Percentiles rank a stretch among this genome's conserved stretches.
Conservation (phyloP, 1,140 invertebrate species). For the Pteromalus puparum region DNA sequence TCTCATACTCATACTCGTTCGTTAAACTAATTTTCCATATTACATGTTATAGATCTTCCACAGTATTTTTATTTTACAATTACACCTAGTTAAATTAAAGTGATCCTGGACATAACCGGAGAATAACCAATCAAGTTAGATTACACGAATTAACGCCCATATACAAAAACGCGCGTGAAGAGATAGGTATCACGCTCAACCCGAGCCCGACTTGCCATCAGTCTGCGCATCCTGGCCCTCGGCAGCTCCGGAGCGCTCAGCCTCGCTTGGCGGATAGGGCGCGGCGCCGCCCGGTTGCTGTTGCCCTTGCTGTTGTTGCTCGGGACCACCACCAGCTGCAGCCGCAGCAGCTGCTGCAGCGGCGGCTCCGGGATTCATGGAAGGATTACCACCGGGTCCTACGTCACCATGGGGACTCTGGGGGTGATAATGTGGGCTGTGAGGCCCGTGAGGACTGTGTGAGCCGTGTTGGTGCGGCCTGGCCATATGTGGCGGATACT, state of each 20-base stretch:
- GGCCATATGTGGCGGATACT: constrained; percentile 77
- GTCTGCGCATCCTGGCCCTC: constrained; percentile 67
- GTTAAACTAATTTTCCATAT: not conserved
- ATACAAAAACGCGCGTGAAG: constrained; percentile 21
- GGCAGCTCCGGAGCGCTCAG: constrained; percentile 62
- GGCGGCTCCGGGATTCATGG: constrained; percentile 56
- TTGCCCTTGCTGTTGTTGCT: constrained; percentile 54
- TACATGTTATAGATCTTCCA: not conserved
- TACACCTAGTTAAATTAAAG: constrained; percentile 44
- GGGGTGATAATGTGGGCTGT: constrained; percentile 70
- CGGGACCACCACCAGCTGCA: constrained; percentile 60
- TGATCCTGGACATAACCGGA: constrained; percentile 18
- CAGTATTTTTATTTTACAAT: constrained; percentile 43
- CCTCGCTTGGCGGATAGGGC: constrained; percentile 65
- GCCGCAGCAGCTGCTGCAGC: constrained; percentile 57
- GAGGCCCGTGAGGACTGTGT: constrained; percentile 65
- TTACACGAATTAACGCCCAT: constrained; percentile 26
- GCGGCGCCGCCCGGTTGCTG: constrained; percentile 61
- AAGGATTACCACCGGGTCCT: constrained; percentile 57
- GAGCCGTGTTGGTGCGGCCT: constrained; percentile 74
- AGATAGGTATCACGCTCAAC: constrained; percentile 52
- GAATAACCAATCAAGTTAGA: constrained; percentile 7
- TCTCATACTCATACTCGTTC: not conserved
- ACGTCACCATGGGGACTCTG: constrained; percentile 68
- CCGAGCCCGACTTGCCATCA: constrained; percentile 66